Percentiles rank a stretch among this genome's conserved stretches.
Conservation (phyloP, 2,797 vertebrate species). For the Capromys pilorides region DNA sequence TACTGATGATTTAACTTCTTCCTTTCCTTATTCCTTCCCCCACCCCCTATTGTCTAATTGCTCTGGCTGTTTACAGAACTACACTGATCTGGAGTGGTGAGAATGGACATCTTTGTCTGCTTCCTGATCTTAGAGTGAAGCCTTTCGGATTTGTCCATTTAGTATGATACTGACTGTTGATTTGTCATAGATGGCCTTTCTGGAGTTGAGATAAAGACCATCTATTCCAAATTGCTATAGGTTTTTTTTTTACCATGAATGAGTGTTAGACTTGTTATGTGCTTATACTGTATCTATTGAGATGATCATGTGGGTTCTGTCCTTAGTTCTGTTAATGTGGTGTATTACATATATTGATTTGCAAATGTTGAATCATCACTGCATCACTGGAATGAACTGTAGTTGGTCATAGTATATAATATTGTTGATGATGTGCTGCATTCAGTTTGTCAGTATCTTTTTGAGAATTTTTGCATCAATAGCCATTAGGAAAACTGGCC, state of each 20-base stretch:
- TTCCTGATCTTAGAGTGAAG: not conserved
- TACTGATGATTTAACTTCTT: not conserved
- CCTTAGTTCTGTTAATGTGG: not conserved
- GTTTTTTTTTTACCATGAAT: not conserved
- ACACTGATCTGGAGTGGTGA: not conserved
- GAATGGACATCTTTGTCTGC: not conserved
- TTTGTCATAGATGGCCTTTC: not conserved
- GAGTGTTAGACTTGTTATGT: not conserved
- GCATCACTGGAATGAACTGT: too few species aligned
- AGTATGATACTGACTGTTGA: not conserved
- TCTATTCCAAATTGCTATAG: not conserved
- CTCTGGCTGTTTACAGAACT: not conserved
- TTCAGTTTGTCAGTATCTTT: too few species aligned
- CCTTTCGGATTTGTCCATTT: not conserved
- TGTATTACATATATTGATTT: not conserved
- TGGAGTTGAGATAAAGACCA: not conserved
- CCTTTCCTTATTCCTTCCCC: not conserved
- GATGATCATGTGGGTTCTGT: not conserved
- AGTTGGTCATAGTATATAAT: too few species aligned
- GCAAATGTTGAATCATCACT: too few species aligned
- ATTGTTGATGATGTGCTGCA: too few species aligned
- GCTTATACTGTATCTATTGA: not conserved
- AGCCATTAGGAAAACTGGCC: too few species aligned
- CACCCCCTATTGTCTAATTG: not conserved
- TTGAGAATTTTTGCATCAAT: too few species aligned